A percentile compares a stretch with the other conserved stretches of the same genome.
phyloP scores from a whole-genome alignment of 2,113 vertebrate species.

The Oenanthe oenanthe region DNA sequence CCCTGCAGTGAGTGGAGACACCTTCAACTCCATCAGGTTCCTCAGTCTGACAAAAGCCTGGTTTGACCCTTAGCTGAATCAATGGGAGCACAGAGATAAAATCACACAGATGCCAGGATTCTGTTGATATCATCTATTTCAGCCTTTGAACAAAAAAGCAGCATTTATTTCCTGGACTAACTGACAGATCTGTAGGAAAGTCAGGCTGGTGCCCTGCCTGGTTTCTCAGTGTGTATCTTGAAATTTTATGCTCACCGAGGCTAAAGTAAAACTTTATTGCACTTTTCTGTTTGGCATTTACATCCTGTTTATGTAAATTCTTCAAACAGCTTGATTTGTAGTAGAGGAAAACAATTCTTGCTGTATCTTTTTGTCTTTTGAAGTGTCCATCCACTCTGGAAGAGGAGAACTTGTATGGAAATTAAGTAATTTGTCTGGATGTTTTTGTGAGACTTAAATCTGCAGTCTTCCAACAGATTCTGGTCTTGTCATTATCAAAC shows the following conservation, averaged over 20 bases:
- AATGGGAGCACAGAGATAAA: not conserved
- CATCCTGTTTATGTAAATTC: conserved; percentile 67
- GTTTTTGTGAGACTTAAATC: conserved; percentile 50
- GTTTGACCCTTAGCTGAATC: not conserved
- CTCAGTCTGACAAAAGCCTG: not conserved
- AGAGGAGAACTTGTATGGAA: conserved; percentile 65
- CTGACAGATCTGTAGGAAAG: not conserved
- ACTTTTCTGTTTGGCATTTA: conserved; percentile 58
- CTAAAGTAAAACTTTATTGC: conserved; percentile 58
- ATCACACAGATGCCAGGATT: not conserved
- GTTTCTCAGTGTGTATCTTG: not conserved
- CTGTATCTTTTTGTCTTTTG: conserved; percentile 63
- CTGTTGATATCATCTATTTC: not conserved
- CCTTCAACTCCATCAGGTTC: not conserved
- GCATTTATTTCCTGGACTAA: not conserved
- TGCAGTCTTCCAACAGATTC: conserved; percentile 27
- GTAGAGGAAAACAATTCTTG: conserved; percentile 50
- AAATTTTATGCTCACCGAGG: conserved; percentile 10
- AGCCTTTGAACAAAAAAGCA: not conserved
- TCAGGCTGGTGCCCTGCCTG: not conserved
- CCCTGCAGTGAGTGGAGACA: not conserved
- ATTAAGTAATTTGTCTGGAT: conserved; percentile 68
- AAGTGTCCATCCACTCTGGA: conserved; percentile 53
- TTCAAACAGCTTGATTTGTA: conserved; percentile 66
- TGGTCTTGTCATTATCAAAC: conserved; percentile 39